Evolutionary conservation across 2,113 vertebrate species (phyloP), one percentile per base, ranked within the genome.

Genomic region (Esox niger): DNA sequence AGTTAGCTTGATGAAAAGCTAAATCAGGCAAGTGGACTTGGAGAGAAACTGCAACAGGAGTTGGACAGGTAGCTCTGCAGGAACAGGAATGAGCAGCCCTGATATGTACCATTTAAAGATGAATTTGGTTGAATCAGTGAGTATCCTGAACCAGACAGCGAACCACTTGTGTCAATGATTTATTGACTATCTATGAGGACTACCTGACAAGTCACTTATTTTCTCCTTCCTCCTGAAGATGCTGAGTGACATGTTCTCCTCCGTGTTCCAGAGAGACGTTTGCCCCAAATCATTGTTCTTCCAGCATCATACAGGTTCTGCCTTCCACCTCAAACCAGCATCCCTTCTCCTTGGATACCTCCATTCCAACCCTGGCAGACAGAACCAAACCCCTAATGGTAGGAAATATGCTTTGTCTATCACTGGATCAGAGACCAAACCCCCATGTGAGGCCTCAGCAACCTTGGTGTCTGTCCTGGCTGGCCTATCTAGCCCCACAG

Each of bases 201-300:
- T 15, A 13, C 35, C 13, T 3, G 2, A 13, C 35, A 2, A 15
- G 2, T 38, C 35, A 38, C 35, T 38, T 9, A 13, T 13, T 38
- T 3, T n/a, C 2, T 26, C 9, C 21, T 29, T 47, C 33, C 30
- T 8, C 30, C 2, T 9, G 21, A 81, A 98, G 96, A 90, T 96
- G 69, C 91, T 96, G 55, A 93, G 93, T 58, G 95, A 96, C 76
- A 87, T 96, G 80, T 94, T 98, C 87, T 95, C 94, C 56, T 93
- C 93, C 17, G 92, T 94, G 76, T 95, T 95, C 81, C 93, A 94
- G 86, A 94, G 91, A 21, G 90, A 93, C 52, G 90, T 90, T 76
- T 74, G 92, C 76, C 86, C 89, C 38, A 86, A 90, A 10, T 88
- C 89, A 6, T 80, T 91, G 77, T 93, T 91, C 80, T 91, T 88